These are phyloP conservation scores for Eublepharis macularius DNA, from an alignment of 2,113 vertebrate genomes.

Conservation along the genomic window DNA sequence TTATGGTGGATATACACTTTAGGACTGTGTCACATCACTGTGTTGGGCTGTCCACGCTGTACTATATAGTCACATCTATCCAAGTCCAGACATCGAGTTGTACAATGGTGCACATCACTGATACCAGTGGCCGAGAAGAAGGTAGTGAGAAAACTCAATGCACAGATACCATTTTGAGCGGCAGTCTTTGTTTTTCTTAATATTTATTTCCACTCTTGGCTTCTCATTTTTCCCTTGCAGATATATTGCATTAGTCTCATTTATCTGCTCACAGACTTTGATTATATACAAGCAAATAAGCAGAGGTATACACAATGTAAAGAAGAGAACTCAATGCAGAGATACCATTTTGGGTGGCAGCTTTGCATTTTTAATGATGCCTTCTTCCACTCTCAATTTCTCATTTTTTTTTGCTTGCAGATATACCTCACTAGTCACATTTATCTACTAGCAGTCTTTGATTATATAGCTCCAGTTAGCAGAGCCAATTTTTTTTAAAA, in stretches of 20 bases:
- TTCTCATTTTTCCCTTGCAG: background rate
- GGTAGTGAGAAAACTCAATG: background rate
- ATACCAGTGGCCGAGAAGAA: background rate
- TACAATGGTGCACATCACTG: background rate
- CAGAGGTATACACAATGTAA: background rate
- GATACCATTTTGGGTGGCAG: background rate
- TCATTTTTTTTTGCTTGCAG: background rate
- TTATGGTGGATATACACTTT: background rate
- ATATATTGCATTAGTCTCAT: background rate
- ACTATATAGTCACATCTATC: background rate
- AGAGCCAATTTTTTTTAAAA: too few relatives aligned
- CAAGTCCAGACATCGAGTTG: background rate
- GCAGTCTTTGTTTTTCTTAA: background rate
- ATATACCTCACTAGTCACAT: background rate
- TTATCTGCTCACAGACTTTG: background rate
- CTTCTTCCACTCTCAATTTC: background rate
- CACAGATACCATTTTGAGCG: too few relatives aligned
- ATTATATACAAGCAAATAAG: background rate
- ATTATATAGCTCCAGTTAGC: background rate
- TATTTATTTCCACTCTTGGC: too few relatives aligned
- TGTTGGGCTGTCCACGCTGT: too few relatives aligned
- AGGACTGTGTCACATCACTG: background rate
- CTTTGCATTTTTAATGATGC: background rate
- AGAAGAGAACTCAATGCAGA: background rate
- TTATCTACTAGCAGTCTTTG: background rate